Base-by-base conservation (phyloP, 2,797 vertebrate species). In the Falco biarmicus region DNA sequence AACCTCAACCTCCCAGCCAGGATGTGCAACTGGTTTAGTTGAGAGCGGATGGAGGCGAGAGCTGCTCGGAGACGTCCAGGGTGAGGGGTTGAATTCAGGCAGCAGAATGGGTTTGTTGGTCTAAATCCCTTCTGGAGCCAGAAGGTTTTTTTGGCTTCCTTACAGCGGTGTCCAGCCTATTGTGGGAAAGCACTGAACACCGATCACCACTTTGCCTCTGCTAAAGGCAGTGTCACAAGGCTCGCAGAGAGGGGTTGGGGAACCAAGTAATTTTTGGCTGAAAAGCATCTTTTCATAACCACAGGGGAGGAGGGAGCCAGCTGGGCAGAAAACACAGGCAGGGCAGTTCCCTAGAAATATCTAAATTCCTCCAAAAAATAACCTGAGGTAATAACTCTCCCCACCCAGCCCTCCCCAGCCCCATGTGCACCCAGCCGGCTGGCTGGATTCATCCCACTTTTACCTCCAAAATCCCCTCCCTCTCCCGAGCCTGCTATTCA, bases 201-300 rank as follows among this genome's bases (percentile, higher is more conserved):
- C 18, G 12, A 32, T 56, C 74, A 13, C 50, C 54, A 11, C 89
- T 74, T 53, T 56, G 93, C 82, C 56, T 74, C 74, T 0, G 12
- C 90, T 75, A 43, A 64, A 81, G 90, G 91, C 90, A 28, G 57
- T 75, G 91, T 95, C 94, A 90, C 95, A 91, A 66, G 86, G 95
- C 84, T 91, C 15, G 1, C 29, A 13, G 43, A 60, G 89, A 87
- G 68, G 57, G 53, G 18, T 83, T 73, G 76, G 1, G 25, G 77
- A 66, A 82, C 41, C 90, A 24, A 87, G 66, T 73, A 56, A 24
- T 41, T 89, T 84, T 24, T 82, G 92, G 77, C 76, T 75, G 69
- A 43, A 95, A 95, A 69, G 47, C 54, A 50, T 88, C 79, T 95
- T 91, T 88, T 90, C 85, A 28, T 86, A 91, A 91, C 87, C 87